Evolutionary conservation across 2,888 invertebrate genomes (phyloP).

Genomic region (Epistrophe eligans): DNA sequence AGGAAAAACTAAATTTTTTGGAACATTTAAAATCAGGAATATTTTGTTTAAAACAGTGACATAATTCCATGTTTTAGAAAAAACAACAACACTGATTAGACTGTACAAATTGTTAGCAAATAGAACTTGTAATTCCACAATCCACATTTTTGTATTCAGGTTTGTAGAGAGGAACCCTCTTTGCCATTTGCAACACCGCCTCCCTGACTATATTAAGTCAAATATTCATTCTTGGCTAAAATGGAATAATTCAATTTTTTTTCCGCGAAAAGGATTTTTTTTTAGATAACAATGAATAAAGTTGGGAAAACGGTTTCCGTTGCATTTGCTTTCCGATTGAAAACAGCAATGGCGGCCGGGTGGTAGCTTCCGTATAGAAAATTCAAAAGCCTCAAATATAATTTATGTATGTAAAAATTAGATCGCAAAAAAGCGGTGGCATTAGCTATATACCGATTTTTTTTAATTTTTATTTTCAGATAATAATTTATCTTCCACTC

Average conservation of each 20-base stretch:
- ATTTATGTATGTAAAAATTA: constrained; percentile 49
- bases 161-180: no score
- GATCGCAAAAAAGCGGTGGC: neutral
- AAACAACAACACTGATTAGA: no score
- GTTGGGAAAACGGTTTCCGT: constrained; percentile 10
- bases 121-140: no score
- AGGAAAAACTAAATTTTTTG: no score
- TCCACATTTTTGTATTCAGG: no score
- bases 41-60: no score
- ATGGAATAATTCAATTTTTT: neutral
- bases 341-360: neutral
- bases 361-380: neutral
- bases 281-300: neutral
- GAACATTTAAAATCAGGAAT: no score
- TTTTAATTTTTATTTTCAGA: constrained; percentile 5
- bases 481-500: constrained; percentile 53
- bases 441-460: neutral
- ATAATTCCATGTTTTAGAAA: no score
- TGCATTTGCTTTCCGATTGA: constrained; percentile 7
- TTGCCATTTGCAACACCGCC: neutral
- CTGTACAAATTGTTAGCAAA: no score
- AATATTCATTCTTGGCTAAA: neutral
- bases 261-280: neutral
- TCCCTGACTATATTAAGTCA: neutral
- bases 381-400: constrained; percentile 12